Evolutionary conservation across 2,797 vertebrate species (phyloP), one percentile per base, ranked within the genome.

Genomic region (Enteromius paludinosus): DNA sequence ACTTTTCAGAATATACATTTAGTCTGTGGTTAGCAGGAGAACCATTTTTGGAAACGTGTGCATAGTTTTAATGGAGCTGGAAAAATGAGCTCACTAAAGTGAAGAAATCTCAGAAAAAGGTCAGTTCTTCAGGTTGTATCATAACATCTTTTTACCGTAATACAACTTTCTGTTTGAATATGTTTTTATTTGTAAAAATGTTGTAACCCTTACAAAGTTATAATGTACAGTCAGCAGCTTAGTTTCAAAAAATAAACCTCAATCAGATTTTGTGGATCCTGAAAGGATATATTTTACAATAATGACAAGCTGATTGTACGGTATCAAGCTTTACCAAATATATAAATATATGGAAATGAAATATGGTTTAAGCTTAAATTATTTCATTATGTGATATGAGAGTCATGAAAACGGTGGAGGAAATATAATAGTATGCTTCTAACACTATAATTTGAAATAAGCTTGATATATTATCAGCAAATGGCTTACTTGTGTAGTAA

Each of bases 21-120:
- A 25, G 70, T 75, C 59, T 38, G 56, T 52, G 38, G 59, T 62
- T 61, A 41, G 28, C 54, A 47, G 43, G 11, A 10, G 68, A 66
- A 66, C 47, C 54, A 3, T 38, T 64, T 73, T 82, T 25, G 28
- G 70, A 66, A 73, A 49, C 47, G 28, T 49, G 7, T 65, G 61
- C 28, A 49, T 65, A n/a, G 28, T 23, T 49, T 78, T 92, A 90
- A 90, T 89, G 83, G 84, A 86, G 85, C 81, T 92, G 93, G 92
- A 94, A 94, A 91, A 92, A 81, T 93, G 0, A 90, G 93, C 81
- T 88, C 61, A 45, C 54, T 62, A 28, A 72, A 61, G 23, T 72
- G 28, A 72, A 23, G 54, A 41, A 45, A 76, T 62, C 72, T 59
- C 2, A 5, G 38, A 45, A 18, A 76, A 76, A 20, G 18, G 38